Evolutionary conservation across 2,113 vertebrate genomes (phyloP).

Genomic region (Stigmatopora argus): DNA sequence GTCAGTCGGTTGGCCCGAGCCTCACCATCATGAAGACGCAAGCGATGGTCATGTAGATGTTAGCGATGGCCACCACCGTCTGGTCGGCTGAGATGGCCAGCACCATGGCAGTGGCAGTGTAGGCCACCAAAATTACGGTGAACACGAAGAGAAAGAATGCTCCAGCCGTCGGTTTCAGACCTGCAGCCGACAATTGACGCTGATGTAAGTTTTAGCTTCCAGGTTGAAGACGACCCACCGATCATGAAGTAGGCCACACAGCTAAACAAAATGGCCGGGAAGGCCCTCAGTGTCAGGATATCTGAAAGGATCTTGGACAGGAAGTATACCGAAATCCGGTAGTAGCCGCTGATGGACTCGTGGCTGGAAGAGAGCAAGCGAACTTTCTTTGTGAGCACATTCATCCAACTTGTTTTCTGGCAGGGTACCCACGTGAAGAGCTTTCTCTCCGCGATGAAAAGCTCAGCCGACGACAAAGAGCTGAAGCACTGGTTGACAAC

Average conservation of each 20-base stretch:
- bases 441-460: conserved; percentile 87
- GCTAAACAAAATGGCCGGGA: conserved; percentile 81
- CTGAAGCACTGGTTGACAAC: conserved; percentile 89
- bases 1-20: background rate
- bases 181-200: conserved; percentile 50
- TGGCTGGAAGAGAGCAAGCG: conserved; percentile 70
- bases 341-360: conserved; percentile 94
- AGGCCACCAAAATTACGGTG: conserved; percentile 76
- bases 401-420: background rate
- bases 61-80: conserved; percentile 79
- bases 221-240: conserved; percentile 65
- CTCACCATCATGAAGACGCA: conserved; percentile 92
- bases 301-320: conserved; percentile 83
- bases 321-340: conserved; percentile 86
- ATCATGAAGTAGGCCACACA: conserved; percentile 86
- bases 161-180: conserved; percentile 69
- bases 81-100: conserved; percentile 86
- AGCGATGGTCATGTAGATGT: conserved; percentile 80
- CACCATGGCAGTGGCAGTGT: conserved; percentile 81
- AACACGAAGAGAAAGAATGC: conserved; percentile 87
- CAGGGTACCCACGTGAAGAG: conserved; percentile 81
- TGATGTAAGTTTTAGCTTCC: too few relatives aligned
- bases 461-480: conserved; percentile 80
- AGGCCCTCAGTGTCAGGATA: conserved; percentile 79
- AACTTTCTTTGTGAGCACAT: background rate